phyloP scores from a whole-genome alignment of 1,140 invertebrate species.

The Drosophila subpulchrella region DNA sequence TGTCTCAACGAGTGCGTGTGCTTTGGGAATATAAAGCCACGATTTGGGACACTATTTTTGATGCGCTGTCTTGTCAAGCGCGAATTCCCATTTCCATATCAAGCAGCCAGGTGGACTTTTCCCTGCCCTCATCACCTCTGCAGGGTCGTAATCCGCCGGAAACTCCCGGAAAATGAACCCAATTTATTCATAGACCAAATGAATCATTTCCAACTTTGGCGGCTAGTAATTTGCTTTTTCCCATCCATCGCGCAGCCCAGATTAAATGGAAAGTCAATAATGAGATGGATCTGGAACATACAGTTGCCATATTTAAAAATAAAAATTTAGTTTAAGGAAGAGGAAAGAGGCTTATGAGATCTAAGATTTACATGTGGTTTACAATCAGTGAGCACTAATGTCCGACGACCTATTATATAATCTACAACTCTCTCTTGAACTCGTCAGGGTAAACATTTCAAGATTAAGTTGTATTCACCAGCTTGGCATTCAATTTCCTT shows the following conservation, averaged over 20 bases:
- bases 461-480: conserved; percentile 26
- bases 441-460: conserved; percentile 10
- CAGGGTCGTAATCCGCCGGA: conserved; percentile 6
- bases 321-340: neutral
- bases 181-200: conserved; percentile 46
- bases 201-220: conserved; percentile 31
- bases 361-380: neutral
- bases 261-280: conserved; percentile 8
- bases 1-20: conserved; percentile 42
- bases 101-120: conserved; percentile 18
- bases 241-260: neutral
- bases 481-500: conserved; percentile 30
- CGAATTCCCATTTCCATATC: conserved; percentile 35
- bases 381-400: neutral
- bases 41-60: conserved; percentile 43
- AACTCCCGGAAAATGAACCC: conserved; percentile 38
- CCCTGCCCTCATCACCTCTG: neutral
- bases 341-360: neutral
- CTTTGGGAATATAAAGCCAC: conserved; percentile 11
- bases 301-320: neutral
- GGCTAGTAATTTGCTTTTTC: conserved; percentile 28
- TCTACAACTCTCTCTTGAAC: conserved; percentile 9
- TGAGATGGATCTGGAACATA: neutral
- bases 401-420: neutral
- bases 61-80: conserved; percentile 16